A percentile compares a stretch with the other conserved stretches of the same genome.
Conservation (phyloP, 2,113 vertebrate species). For the Morone saxatilis region DNA sequence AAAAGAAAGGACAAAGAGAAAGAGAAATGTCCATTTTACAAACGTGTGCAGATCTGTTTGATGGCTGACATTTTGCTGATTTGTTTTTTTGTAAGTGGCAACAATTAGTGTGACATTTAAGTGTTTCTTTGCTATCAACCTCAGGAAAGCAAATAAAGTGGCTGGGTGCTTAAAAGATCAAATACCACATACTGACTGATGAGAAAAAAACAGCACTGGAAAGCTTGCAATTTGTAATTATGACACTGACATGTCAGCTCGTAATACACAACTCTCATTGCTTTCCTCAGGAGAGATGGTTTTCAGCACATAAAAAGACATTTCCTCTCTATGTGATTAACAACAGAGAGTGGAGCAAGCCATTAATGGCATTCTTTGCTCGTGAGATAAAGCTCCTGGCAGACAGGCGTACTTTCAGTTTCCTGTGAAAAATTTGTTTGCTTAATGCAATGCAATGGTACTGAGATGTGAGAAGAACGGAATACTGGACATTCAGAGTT, state of each 20-base stretch:
- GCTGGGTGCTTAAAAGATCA: neutral
- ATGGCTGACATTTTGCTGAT: constrained; percentile 6
- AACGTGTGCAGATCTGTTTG: constrained; percentile 1
- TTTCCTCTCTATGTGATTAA: constrained; percentile 70
- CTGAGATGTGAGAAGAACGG: constrained; percentile 29
- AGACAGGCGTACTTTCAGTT: constrained; percentile 50
- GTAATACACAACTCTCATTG: constrained; percentile 35
- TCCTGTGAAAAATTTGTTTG: constrained; percentile 61
- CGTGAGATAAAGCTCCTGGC: constrained; percentile 60
- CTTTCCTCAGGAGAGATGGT: constrained; percentile 38
- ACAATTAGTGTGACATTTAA: constrained; percentile 18
- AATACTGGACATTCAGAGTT: constrained; percentile 44
- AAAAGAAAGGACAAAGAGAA: neutral
- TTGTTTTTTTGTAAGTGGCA: neutral
- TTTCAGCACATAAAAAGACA: constrained; percentile 50
- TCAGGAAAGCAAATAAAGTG: constrained; percentile 13
- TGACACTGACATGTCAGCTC: constrained; percentile 42
- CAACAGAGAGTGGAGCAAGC: constrained; percentile 33
- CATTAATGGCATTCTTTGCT: constrained; percentile 59
- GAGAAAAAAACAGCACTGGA: neutral
- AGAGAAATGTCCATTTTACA: constrained; percentile 3
- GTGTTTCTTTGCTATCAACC: constrained; percentile 14
- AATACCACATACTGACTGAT: neutral
- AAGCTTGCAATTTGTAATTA: constrained; percentile 29
- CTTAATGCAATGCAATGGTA: constrained; percentile 31